A percentile compares a stretch with the other conserved stretches of the same genome.
Evolutionary conservation across 2,888 invertebrate species (phyloP).

Genomic region (Muschampia plurimacula): DNA sequence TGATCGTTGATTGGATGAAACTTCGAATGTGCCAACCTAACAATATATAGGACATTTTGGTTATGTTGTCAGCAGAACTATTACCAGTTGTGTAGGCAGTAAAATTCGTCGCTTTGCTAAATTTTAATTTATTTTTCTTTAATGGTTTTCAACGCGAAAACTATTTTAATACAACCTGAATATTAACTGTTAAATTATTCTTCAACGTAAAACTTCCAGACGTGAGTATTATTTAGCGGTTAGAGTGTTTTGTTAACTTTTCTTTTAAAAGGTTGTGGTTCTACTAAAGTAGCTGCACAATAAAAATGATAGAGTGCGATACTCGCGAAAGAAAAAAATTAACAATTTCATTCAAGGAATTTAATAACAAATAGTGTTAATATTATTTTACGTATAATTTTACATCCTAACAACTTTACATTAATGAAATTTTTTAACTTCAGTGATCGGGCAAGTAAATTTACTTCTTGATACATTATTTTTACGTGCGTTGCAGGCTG

Average conservation of each 20-base stretch:
- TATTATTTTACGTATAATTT: constrained; percentile 23
- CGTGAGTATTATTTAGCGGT: constrained; percentile 65
- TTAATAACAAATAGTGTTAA: constrained; percentile 22
- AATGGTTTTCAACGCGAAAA: constrained; percentile 66
- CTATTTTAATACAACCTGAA: constrained; percentile 60
- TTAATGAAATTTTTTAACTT: constrained; percentile 48
- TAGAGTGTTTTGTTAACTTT: constrained; percentile 78
- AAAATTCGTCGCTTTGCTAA: constrained; percentile 76
- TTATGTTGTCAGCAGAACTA: constrained; percentile 81
- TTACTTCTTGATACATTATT: constrained; percentile 75
- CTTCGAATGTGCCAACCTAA: constrained; percentile 74
- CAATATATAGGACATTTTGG: constrained; percentile 60
- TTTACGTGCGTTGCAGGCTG: constrained; percentile 77
- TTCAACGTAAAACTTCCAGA: constrained; percentile 55
- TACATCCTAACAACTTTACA: constrained; percentile 49
- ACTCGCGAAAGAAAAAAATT: constrained; percentile 74
- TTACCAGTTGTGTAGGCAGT: constrained; percentile 82
- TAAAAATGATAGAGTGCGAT: constrained; percentile 79
- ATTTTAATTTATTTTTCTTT: constrained; percentile 76
- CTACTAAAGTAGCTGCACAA: constrained; percentile 82
- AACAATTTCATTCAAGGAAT: constrained; percentile 51
- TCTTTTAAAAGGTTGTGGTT: constrained; percentile 79
- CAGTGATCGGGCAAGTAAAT: constrained; percentile 53
- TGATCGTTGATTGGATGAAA: constrained; percentile 64
- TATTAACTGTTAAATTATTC: constrained; percentile 58